phyloP scores from a whole-genome alignment of 2,888 invertebrate genomes.

The Leucoptera coffeella region DNA sequence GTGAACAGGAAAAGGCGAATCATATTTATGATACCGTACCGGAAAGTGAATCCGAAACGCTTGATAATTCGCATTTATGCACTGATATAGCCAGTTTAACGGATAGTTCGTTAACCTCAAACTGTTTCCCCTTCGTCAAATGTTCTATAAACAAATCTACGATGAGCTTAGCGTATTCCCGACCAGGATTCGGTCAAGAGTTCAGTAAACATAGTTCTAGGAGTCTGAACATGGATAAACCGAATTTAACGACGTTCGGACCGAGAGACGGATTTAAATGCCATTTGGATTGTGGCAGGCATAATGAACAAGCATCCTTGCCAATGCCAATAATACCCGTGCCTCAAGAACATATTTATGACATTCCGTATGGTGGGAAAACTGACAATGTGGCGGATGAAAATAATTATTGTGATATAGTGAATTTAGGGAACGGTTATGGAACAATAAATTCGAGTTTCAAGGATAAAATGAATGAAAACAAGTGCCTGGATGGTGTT shows the following conservation, averaged over 20 bases:
- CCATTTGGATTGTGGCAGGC: slow-evolving; percentile 32
- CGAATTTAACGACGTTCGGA: slow-evolving; percentile 10
- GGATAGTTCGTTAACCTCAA: slow-evolving; percentile 35
- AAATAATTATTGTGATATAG: slow-evolving; percentile 1
- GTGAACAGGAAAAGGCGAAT: slow-evolving; percentile 23
- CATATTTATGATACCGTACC: slow-evolving; percentile 16
- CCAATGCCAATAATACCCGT: slow-evolving; percentile 33
- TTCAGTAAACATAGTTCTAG: slow-evolving; percentile 14
- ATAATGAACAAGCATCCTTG: slow-evolving; percentile 16
- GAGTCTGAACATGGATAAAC: slow-evolving; percentile 10
- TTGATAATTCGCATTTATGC: slow-evolving; percentile 17
- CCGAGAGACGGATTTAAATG: slow-evolving; percentile 26
- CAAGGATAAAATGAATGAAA: too few relatives aligned
- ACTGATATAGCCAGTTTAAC: slow-evolving; percentile 17
- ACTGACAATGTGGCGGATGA: background rate
- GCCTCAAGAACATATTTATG: slow-evolving; percentile 60
- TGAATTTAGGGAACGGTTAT: too few relatives aligned
- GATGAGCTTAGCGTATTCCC: slow-evolving; percentile 31
- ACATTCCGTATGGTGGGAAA: slow-evolving; percentile 43
- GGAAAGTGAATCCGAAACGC: slow-evolving; percentile 21
- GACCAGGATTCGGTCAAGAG: slow-evolving; percentile 16
- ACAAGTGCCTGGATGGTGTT: too few relatives aligned
- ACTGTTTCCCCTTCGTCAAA: slow-evolving; percentile 29
- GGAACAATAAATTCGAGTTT: too few relatives aligned
- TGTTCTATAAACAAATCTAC: slow-evolving; percentile 25